Percentiles rank a stretch among this genome's conserved stretches.
Conservation (phyloP, 2,797 vertebrate genomes). For the Sebastes vulpes region DNA sequence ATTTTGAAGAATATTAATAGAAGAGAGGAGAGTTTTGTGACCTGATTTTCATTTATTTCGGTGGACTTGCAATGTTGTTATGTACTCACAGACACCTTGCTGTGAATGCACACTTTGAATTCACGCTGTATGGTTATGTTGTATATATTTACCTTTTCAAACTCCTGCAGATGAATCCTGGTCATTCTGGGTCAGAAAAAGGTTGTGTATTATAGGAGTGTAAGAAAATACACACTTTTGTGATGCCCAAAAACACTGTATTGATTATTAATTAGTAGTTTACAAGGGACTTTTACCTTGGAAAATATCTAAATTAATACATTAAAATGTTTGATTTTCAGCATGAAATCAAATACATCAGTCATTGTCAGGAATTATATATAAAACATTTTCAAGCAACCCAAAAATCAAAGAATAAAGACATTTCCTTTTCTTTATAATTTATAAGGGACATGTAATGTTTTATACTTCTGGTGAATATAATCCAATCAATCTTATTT, state of each 20-base stretch:
- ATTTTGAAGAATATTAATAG: background rate
- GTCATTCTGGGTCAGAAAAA: background rate
- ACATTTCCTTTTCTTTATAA: too few relatives aligned
- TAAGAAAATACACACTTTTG: background rate
- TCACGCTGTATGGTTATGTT: background rate
- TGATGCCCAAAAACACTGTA: background rate
- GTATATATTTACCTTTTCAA: background rate
- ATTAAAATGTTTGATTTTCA: too few relatives aligned
- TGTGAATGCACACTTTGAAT: background rate
- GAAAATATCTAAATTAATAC: too few relatives aligned
- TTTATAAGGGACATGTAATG: too few relatives aligned
- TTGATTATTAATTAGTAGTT: background rate
- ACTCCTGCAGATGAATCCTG: background rate
- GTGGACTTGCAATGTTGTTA: background rate
- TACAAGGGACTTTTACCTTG: background rate
- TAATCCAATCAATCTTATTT: too few relatives aligned
- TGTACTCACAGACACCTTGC: background rate
- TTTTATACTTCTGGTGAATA: too few relatives aligned
- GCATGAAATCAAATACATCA: too few relatives aligned
- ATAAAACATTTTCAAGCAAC: too few relatives aligned
- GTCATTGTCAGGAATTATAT: too few relatives aligned
- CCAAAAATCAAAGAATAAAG: too few relatives aligned
- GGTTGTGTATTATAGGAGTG: background rate
- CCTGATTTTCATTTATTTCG: background rate
- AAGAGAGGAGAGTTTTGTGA: background rate